A percentile compares a stretch with the other conserved stretches of the same genome.
phyloP scores from a whole-genome alignment of 2,888 invertebrate genomes.

The Rotaria macrura region DNA sequence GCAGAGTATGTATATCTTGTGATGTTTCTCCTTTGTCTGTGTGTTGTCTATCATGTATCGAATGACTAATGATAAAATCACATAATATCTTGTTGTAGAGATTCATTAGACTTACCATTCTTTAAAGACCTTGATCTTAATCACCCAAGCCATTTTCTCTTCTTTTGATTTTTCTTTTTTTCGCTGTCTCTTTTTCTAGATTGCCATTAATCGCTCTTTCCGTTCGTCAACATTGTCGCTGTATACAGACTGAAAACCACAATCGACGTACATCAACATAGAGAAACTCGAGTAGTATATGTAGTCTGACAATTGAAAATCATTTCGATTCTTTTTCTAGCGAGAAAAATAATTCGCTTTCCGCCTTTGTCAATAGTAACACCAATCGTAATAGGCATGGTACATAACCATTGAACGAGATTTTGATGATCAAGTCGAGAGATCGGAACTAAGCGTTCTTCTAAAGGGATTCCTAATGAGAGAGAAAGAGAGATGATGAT shows the following conservation, averaged over 20 bases:
- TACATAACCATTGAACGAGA: background rate
- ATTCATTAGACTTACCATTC: background rate
- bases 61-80: background rate
- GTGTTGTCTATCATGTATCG: background rate
- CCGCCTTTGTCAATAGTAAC: background rate
- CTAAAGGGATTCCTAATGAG: background rate
- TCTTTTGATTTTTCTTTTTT: background rate
- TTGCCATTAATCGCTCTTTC: background rate
- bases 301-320: background rate
- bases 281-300: background rate
- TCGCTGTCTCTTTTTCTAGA: background rate
- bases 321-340: background rate
- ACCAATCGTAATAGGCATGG: background rate
- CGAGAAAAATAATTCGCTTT: background rate
- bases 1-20: background rate
- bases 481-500: background rate
- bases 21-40: background rate
- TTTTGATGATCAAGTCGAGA: constrained; percentile 20
- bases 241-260: background rate
- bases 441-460: background rate
- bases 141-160: background rate
- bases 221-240: background rate
- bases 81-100: background rate
- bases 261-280: background rate
- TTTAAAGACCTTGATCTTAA: background rate